A percentile compares a stretch with the other conserved stretches of the same genome.
Evolutionary conservation across 2,113 vertebrate species (phyloP).

Genomic region (Sebastes schlegelii): DNA sequence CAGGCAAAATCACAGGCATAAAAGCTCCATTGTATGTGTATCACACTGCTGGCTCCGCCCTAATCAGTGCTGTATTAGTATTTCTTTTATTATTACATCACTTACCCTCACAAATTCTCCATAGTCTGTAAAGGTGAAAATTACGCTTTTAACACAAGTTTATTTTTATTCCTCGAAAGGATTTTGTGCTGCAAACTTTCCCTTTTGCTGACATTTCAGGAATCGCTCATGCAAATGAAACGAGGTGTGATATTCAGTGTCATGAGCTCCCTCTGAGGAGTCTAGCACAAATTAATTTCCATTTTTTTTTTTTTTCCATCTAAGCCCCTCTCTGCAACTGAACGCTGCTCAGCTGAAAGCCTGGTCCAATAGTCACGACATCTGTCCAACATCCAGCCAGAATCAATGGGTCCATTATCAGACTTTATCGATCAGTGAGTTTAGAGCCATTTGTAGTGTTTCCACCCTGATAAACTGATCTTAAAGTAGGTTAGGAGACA

Average conservation of each 20-base stretch:
- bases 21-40: not conserved
- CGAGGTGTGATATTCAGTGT: slow-evolving; percentile 8
- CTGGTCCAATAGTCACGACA: slow-evolving; percentile 29
- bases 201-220: not conserved
- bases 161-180: not conserved
- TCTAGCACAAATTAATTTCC: not conserved
- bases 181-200: not conserved
- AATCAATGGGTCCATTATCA: slow-evolving; percentile 62
- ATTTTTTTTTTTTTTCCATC: not conserved
- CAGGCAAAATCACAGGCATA: not conserved
- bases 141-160: not conserved
- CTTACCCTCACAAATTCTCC: too few relatives aligned
- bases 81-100: not conserved
- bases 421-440: slow-evolving; percentile 51
- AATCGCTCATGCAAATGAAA: not conserved
- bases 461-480: slow-evolving; percentile 38
- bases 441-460: slow-evolving; percentile 45
- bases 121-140: not conserved
- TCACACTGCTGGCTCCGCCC: not conserved
- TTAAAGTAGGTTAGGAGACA: slow-evolving; percentile 24
- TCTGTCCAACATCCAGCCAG: slow-evolving; percentile 40
- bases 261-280: not conserved
- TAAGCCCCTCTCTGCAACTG: not conserved
- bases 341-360: slow-evolving; percentile 23
- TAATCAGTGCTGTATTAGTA: not conserved